Percentiles rank a stretch among this genome's conserved stretches.
Conservation (phyloP, 2,113 vertebrate genomes). For the Hyperopisus bebe region DNA sequence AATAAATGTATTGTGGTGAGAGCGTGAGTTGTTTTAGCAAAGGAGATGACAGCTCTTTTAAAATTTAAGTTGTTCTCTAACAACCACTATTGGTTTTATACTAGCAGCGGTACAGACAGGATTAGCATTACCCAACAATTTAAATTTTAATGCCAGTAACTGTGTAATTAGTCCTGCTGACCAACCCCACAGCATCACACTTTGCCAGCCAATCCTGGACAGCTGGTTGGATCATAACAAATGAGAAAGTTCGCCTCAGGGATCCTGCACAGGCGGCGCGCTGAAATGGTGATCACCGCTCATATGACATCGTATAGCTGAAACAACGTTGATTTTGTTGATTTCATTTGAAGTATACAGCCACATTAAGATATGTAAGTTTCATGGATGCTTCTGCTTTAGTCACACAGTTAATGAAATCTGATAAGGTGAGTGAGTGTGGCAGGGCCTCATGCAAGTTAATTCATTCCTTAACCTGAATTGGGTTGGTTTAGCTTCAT, state of each 20-base stretch:
- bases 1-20: not conserved
- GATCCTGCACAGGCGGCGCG: not conserved
- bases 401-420: constrained; percentile 34
- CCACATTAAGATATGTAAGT: not conserved
- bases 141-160: not conserved
- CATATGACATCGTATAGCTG: not conserved
- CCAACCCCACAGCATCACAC: not conserved
- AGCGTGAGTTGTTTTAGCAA: not conserved
- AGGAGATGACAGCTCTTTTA: not conserved
- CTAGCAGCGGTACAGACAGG: not conserved
- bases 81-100: not conserved
- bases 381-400: constrained; percentile 35
- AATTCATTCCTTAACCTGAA: constrained; percentile 38
- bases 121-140: not conserved
- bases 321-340: not conserved
- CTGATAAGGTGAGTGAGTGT: constrained; percentile 27
- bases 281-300: not conserved
- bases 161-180: not conserved
- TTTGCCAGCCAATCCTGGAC: not conserved
- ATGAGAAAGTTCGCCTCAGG: not conserved
- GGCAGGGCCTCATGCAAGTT: constrained; percentile 10
- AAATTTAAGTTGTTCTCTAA: not conserved
- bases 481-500: constrained; percentile 21
- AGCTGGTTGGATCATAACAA: not conserved
- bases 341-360: not conserved